A percentile compares a stretch with the other conserved stretches of the same genome.
Evolutionary conservation across 2,888 invertebrate species (phyloP).

Genomic region (Lasioglossum morio): DNA sequence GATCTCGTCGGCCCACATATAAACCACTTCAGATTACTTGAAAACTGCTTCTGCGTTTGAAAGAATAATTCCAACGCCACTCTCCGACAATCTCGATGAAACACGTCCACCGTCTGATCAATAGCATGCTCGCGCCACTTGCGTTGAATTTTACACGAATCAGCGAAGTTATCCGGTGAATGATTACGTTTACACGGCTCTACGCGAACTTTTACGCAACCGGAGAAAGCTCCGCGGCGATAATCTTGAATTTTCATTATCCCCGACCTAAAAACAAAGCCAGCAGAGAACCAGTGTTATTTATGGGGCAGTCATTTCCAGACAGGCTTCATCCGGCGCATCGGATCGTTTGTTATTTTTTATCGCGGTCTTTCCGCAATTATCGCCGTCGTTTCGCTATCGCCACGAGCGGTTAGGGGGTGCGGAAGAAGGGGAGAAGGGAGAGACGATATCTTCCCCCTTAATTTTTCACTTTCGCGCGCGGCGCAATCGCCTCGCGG

Average conservation of each 20-base stretch:
- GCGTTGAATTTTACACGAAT: neutral
- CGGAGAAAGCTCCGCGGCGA: neutral
- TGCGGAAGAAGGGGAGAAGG: neutral
- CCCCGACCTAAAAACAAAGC: neutral
- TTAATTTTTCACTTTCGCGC: slow-evolving; percentile 57
- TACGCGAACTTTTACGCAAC: neutral
- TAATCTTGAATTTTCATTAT: slow-evolving; percentile 17
- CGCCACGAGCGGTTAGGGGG: neutral
- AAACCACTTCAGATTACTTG: neutral
- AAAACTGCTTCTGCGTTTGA: neutral
- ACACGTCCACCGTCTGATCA: neutral
- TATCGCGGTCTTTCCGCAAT: slow-evolving; percentile 54
- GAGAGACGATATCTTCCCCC: slow-evolving; percentile 40
- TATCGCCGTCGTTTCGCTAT: slow-evolving; percentile 52
- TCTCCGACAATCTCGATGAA: neutral
- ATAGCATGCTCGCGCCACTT: neutral
- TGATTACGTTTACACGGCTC: neutral
- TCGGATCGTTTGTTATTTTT: slow-evolving; percentile 58
- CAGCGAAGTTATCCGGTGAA: neutral
- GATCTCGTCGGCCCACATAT: neutral
- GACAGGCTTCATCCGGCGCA: slow-evolving; percentile 39
- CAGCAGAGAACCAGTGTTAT: slow-evolving; percentile 11
- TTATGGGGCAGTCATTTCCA: slow-evolving; percentile 17
- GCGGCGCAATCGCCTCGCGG: slow-evolving; percentile 36
- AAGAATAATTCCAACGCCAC: neutral